Evolutionary conservation across 2,113 vertebrate genomes (phyloP).

Genomic region (Myotis davidii): DNA sequence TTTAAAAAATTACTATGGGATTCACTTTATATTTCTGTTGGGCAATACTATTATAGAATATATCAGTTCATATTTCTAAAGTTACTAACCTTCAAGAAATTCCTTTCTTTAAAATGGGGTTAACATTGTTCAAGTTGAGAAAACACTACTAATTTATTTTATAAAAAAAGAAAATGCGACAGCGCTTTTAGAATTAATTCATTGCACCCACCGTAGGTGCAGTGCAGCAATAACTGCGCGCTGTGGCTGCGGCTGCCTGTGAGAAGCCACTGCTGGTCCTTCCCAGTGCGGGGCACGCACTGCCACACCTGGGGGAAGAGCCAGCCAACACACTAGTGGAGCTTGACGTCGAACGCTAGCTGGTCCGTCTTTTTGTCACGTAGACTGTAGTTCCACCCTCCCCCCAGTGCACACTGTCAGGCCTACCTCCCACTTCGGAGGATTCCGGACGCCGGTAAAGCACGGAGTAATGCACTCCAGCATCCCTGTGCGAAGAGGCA

Average conservation of each 20-base stretch:
- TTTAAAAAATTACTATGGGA: neutral
- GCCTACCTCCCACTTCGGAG: rapidly evolving
- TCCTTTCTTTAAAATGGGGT: neutral
- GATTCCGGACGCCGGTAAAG: neutral
- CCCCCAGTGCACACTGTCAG: neutral
- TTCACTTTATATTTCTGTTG: neutral
- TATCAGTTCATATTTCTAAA: neutral
- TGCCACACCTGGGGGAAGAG: neutral
- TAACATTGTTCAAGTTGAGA: neutral
- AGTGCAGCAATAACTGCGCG: neutral
- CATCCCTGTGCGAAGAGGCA: neutral
- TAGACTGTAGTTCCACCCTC: neutral
- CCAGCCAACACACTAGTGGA: neutral
- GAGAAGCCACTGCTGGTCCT: neutral
- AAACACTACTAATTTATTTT: neutral
- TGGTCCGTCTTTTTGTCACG: neutral
- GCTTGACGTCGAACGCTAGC: neutral
- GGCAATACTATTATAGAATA: neutral
- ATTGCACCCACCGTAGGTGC: neutral
- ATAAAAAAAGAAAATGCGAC: neutral
- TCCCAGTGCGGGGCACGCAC: neutral
- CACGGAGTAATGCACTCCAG: neutral
- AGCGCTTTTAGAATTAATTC: neutral
- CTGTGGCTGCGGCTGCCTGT: neutral
- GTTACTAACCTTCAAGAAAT: neutral